Evolutionary conservation across 1,140 invertebrate genomes (phyloP), one percentile per base, ranked within the genome.

Genomic region (Cheumatopsyche charites): DNA sequence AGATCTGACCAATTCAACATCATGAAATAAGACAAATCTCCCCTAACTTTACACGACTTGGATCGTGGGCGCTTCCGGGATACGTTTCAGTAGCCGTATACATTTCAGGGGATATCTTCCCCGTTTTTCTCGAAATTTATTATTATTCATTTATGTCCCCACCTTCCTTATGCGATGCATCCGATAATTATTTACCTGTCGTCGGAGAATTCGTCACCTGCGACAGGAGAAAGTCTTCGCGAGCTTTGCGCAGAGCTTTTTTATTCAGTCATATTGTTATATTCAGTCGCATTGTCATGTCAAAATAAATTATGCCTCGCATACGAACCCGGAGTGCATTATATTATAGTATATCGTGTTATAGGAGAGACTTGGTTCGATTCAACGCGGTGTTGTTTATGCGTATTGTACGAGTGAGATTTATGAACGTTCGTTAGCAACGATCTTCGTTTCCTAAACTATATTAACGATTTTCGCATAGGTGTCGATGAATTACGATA

Each of bases 151-250:
- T 58, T 58, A 47, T 58, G 2, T 17, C 23, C 1, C 15, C 19
- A 15, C n/a, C 47, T 19, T 52, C n/a, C 19, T 52, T 58, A 1
- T 23, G 7, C 5, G 4, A 47, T 13, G 21, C 19, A 58, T 36
- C 29, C 3, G 29, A 58, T 58, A 58, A 58, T 58, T 58, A 58
- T 58, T 58, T 26, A 25, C 55, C 23, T 42, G 36, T 63, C 41
- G 29, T 15, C 17, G 62, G 41, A 49, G 55, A 58, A 70, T 70
- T 62, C 67, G 67, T 70, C 67, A 70, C 67, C 67, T 70, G 67
- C 67, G 55, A 61, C 67, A 55, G 29, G 67, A 70, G 67, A 70
- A 70, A 70, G 67, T 69, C 41, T 4, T 55, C 45, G 29, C 29
- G 52, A 55, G 65, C 65, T 67, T 67, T 67, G 25, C 42, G 45